Base-by-base conservation (phyloP, 2,888 invertebrate genomes). In the Shargacucullia verbasci region DNA sequence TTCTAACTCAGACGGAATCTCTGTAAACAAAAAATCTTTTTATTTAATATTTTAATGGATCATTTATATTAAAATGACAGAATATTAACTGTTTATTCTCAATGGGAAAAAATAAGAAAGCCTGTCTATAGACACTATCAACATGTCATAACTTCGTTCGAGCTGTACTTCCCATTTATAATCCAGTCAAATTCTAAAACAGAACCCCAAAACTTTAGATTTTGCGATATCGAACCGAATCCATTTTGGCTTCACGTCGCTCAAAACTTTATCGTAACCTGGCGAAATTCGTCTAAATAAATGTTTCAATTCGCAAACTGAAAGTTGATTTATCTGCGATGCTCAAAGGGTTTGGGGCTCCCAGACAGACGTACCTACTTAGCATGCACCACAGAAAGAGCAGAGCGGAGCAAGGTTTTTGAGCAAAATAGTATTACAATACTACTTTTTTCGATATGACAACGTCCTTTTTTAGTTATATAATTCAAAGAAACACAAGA, bases 241-340 rank as follows among this genome's bases (percentile, higher is more conserved):
- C 43, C 46, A 50, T 54, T 52, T 11, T 9, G 39, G 38, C 20
- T 38, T 27, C 31, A 20, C 55, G 54, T 55, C 54, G 50, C 41
- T 70, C 54, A 11, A 44, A 66, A 59, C 35, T 62, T 68, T 35
- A 9, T 29, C 40, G 34, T 34, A 49, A 59, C 33, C 49, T 54
- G 45, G 3, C 12, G 10, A 43, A 55, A 54, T 60, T 58, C 44
- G n/a, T 25, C 44, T 9, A 52, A 62, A 66, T 70, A 53, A 67
- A 58, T 70, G 52, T 56, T 66, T 66, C 59, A 55, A 62, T 62
- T 54, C 48, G 33, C n/a, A 9, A 61, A 71, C 59, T 63, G 45
- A 67, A 60, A 68, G 37, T 62, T 59, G 59, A 68, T 68, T 71
- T 63, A 71, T 60, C 63, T 60, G 49, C 46, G 27, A 55, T 13